Evolutionary conservation across 1,140 invertebrate species (phyloP).

Genomic region (Mycetomoellerius zeteki): DNA sequence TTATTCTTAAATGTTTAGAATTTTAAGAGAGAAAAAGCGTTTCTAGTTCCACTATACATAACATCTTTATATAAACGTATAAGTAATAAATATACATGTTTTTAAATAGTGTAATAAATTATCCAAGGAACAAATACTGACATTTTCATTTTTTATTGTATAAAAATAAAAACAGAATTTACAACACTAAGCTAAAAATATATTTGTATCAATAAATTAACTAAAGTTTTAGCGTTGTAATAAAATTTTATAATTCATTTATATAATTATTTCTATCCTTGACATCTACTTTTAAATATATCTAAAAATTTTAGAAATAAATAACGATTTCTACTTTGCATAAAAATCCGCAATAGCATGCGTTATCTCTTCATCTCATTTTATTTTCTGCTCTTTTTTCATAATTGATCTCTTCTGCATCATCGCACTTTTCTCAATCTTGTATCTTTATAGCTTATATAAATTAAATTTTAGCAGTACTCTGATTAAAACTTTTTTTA

Average conservation of each 20-base stretch:
- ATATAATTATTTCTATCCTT: not conserved
- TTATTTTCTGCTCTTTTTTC: conserved; percentile 22
- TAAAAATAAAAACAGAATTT: conserved; percentile 10
- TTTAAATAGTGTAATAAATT: conserved; percentile 4
- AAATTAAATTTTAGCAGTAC: conserved; percentile 4
- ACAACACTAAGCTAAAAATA: not conserved
- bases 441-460: conserved; percentile 11
- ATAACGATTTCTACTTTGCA: conserved; percentile 12
- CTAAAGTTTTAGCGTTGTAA: not conserved
- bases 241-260: conserved; percentile 32
- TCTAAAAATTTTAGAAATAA: not conserved
- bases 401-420: conserved; percentile 21
- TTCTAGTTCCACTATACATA: not conserved
- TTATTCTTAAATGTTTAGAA: not conserved
- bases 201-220: conserved; percentile 20
- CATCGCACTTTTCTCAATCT: not conserved
- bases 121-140: not conserved
- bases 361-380: not conserved
- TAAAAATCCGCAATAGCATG: conserved; percentile 32
- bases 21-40: not conserved
- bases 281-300: not conserved
- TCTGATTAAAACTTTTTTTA: conserved; percentile 14
- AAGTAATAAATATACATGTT: not conserved
- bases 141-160: conserved; percentile 12
- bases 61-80: not conserved